phyloP scores from a whole-genome alignment of 2,797 vertebrate genomes.

The Coranthus polyacanthus region DNA sequence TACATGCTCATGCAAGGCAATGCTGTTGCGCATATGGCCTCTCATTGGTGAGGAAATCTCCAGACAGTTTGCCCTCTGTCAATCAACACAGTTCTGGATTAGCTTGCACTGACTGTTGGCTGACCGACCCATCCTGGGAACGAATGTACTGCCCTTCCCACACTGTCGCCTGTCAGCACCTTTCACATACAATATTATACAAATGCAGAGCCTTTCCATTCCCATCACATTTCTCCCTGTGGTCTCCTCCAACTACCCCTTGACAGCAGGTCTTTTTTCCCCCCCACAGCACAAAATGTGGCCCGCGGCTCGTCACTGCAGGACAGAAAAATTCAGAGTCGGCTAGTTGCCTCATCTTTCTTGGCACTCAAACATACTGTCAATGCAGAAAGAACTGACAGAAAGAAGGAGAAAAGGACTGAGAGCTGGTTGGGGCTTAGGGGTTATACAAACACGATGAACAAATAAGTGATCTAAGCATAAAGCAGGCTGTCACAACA shows the following conservation, averaged over 20 bases:
- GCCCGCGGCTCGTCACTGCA: slow-evolving; percentile 52
- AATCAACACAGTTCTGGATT: slow-evolving; percentile 64
- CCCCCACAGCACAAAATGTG: slow-evolving; percentile 69
- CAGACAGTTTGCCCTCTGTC: slow-evolving; percentile 67
- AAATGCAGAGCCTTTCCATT: slow-evolving; percentile 56
- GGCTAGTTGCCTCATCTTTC: slow-evolving; percentile 61
- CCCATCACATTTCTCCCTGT: slow-evolving; percentile 51
- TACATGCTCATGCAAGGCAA: slow-evolving; percentile 5
- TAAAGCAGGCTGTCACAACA: slow-evolving; percentile 68
- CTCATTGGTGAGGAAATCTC: slow-evolving; percentile 35
- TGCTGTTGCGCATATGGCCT: slow-evolving; percentile 19
- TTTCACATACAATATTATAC: slow-evolving; percentile 69
- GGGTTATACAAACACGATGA: slow-evolving; percentile 46
- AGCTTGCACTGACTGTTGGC: slow-evolving; percentile 53
- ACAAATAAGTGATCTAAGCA: slow-evolving; percentile 62
- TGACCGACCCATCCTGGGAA: slow-evolving; percentile 63
- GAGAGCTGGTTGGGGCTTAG: slow-evolving; percentile 25
- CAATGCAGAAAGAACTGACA: slow-evolving; percentile 58
- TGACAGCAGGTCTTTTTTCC: slow-evolving; percentile 58
- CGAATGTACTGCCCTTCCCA: slow-evolving; percentile 61
- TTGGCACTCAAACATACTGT: slow-evolving; percentile 49
- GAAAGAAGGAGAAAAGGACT: slow-evolving; percentile 20
- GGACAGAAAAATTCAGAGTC: slow-evolving; percentile 68
- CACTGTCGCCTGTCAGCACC: slow-evolving; percentile 73
- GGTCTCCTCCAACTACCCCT: slow-evolving; percentile 53